Evolutionary conservation across 2,888 invertebrate genomes (phyloP).

Genomic region (Amaurobius ferox): DNA sequence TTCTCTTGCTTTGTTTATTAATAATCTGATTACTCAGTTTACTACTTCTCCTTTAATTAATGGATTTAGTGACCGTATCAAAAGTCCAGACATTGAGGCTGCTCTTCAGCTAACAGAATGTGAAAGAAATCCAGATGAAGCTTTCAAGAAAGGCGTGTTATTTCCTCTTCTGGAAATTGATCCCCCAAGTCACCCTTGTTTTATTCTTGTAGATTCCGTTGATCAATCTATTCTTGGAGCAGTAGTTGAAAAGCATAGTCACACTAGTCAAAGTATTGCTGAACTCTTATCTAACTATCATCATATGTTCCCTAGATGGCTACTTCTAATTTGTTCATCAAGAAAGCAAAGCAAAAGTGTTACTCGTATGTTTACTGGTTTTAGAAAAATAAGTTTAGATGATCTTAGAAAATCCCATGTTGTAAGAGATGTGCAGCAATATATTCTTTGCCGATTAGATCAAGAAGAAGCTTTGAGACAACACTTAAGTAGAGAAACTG

Average conservation of each 20-base stretch:
- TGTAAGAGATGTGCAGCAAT: slow-evolving; percentile 95
- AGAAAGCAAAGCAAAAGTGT: slow-evolving; percentile 88
- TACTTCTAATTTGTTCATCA: slow-evolving; percentile 91
- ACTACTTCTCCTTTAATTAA: slow-evolving; percentile 78
- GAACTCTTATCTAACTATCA: slow-evolving; percentile 92
- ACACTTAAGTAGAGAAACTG: slow-evolving; percentile 92
- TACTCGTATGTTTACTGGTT: slow-evolving; percentile 85
- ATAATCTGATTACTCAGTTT: slow-evolving; percentile 90
- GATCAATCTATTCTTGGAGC: slow-evolving; percentile 82
- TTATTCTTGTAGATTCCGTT: slow-evolving; percentile 93
- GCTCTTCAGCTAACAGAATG: slow-evolving; percentile 87
- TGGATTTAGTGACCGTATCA: slow-evolving; percentile 86
- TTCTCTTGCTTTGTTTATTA: slow-evolving; percentile 89
- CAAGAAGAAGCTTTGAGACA: slow-evolving; percentile 91
- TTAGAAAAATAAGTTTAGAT: slow-evolving; percentile 92
- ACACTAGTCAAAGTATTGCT: slow-evolving; percentile 83
- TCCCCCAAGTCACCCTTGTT: slow-evolving; percentile 87
- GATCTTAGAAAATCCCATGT: slow-evolving; percentile 89
- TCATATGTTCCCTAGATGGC: slow-evolving; percentile 94
- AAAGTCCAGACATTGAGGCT: slow-evolving; percentile 89
- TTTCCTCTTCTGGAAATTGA: slow-evolving; percentile 91
- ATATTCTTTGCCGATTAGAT: slow-evolving; percentile 90
- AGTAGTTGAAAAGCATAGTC: slow-evolving; percentile 62
- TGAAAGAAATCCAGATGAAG: slow-evolving; percentile 92
- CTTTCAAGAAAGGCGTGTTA: slow-evolving; percentile 90